These are phyloP conservation scores for Varecia variegata DNA, from an alignment of 2,797 vertebrate species.

Conservation along the genomic window DNA sequence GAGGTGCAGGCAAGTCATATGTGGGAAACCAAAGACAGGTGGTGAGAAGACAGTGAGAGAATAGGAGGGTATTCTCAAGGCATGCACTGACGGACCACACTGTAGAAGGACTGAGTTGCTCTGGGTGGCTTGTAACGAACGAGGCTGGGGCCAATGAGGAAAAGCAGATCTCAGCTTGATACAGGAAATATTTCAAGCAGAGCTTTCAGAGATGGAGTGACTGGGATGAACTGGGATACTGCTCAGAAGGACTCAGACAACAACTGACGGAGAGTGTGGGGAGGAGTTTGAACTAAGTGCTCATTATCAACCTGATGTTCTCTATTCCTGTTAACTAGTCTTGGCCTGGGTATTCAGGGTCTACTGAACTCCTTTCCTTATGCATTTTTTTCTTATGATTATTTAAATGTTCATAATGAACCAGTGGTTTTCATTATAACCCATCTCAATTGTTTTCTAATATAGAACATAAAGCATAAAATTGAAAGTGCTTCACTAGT, in stretches of 20 bases:
- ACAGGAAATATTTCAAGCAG: neutral
- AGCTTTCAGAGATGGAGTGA: neutral
- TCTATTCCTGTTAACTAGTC: neutral
- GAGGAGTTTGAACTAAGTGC: neutral
- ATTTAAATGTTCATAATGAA: conserved; percentile 25
- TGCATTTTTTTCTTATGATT: neutral
- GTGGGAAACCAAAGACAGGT: neutral
- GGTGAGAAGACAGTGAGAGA: neutral
- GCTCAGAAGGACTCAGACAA: neutral
- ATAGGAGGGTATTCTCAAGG: neutral
- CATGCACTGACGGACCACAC: fast-evolving
- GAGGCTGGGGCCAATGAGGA: neutral
- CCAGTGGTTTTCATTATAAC: conserved; percentile 8
- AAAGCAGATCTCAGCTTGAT: neutral
- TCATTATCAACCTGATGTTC: neutral
- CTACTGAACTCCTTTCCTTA: neutral
- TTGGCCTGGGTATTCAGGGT: neutral
- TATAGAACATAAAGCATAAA: neutral
- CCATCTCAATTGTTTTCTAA: neutral
- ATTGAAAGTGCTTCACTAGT: neutral
- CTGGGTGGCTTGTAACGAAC: neutral
- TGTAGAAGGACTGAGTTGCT: neutral
- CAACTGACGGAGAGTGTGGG: neutral
- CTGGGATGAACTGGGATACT: fast-evolving
- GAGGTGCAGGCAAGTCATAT: neutral